Evolutionary conservation across 2,113 vertebrate species (phyloP).

Genomic region (Nycticorax nycticorax): DNA sequence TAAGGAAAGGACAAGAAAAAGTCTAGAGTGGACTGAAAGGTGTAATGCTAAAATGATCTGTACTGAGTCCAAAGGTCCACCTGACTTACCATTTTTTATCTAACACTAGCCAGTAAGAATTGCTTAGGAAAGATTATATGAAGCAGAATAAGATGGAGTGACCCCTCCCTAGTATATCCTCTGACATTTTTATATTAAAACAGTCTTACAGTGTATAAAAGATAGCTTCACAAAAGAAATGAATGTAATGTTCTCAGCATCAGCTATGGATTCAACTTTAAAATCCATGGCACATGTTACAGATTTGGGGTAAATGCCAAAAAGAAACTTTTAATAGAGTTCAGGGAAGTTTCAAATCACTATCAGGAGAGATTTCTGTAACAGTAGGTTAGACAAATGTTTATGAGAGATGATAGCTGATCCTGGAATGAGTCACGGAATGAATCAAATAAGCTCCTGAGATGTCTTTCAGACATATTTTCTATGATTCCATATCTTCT

Average conservation of each 20-base stretch:
- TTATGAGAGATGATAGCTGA: not conserved
- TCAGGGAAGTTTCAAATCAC: not conserved
- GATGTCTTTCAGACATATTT: not conserved
- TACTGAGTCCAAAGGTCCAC: not conserved
- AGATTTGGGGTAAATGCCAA: not conserved
- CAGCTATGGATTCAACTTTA: not conserved
- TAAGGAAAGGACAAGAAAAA: not conserved
- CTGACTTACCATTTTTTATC: not conserved
- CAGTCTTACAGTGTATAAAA: not conserved
- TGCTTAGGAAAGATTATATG: not conserved
- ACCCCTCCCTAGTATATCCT: not conserved
- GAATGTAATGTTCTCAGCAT: not conserved
- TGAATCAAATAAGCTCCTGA: not conserved
- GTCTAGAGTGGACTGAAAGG: not conserved
- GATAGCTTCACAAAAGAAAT: not conserved
- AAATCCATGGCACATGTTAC: not conserved
- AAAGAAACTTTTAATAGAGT: not conserved
- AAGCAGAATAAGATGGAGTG: not conserved
- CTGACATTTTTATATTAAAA: not conserved
- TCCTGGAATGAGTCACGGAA: not conserved
- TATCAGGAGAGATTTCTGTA: not conserved
- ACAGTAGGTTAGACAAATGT: not conserved
- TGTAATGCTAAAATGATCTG: not conserved
- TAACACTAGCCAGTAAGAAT: not conserved
- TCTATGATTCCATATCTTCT: not conserved